Evolutionary conservation across 2,888 invertebrate genomes (phyloP).

Genomic region (Synergus laeviventris): DNA sequence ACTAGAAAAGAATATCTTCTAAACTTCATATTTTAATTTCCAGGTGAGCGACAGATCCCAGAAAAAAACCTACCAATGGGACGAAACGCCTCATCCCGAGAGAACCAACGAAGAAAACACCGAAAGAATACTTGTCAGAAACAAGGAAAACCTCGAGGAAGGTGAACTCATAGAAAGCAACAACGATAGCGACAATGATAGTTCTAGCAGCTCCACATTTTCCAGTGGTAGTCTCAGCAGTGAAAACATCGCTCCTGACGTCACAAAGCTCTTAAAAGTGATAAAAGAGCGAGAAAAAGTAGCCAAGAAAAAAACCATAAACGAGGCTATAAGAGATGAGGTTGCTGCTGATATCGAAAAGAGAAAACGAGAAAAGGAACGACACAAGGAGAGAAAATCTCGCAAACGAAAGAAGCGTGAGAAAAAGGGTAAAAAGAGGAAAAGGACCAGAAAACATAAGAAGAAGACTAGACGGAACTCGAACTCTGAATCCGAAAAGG

Average conservation of each 20-base stretch:
- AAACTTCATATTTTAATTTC: background rate
- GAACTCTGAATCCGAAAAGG: slow-evolving; percentile 45
- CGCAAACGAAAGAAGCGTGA: slow-evolving; percentile 58
- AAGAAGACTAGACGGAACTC: slow-evolving; percentile 50
- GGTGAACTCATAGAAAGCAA: slow-evolving; percentile 43
- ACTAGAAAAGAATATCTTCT: background rate
- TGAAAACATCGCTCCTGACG: slow-evolving; percentile 55
- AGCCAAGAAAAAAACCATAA: slow-evolving; percentile 66
- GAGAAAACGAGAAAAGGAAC: slow-evolving; percentile 64
- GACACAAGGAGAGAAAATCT: slow-evolving; percentile 58
- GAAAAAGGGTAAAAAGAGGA: slow-evolving; percentile 57
- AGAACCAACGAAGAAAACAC: slow-evolving; percentile 33
- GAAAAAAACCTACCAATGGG: slow-evolving; percentile 27
- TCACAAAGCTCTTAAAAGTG: slow-evolving; percentile 67
- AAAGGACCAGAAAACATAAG: slow-evolving; percentile 54
- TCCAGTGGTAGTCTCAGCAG: slow-evolving; percentile 45
- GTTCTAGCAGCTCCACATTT: slow-evolving; percentile 44
- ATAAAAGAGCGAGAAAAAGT: slow-evolving; percentile 71
- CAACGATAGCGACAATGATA: slow-evolving; percentile 38
- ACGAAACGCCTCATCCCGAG: slow-evolving; percentile 19
- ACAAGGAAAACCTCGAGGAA: slow-evolving; percentile 26
- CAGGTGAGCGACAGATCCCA: slow-evolving; percentile 32
- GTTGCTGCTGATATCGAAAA: slow-evolving; percentile 71
- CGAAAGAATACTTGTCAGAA: slow-evolving; percentile 17
- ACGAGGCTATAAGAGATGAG: slow-evolving; percentile 70